phyloP scores from a whole-genome alignment of 2,888 invertebrate species.

The Philhelius pedissequus region DNA sequence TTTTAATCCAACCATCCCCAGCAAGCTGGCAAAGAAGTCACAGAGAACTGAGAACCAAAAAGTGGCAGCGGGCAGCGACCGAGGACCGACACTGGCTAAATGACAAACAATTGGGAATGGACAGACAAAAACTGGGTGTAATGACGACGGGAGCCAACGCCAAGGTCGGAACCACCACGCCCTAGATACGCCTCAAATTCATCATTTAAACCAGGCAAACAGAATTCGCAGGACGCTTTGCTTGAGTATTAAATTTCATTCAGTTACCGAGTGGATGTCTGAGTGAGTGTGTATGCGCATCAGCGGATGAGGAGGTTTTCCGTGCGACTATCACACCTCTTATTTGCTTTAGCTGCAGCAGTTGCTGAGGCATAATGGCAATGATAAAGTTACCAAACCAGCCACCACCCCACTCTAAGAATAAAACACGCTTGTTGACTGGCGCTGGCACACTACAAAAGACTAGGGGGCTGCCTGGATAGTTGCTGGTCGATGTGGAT shows the following conservation, averaged over 20 bases:
- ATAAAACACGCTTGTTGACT: constrained; percentile 47
- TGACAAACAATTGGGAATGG: constrained; percentile 55
- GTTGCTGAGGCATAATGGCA: constrained; percentile 26
- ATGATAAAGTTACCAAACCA: constrained; percentile 17
- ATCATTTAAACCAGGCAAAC: constrained; percentile 77
- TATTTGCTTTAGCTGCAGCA: constrained; percentile 53
- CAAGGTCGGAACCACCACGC: constrained; percentile 79
- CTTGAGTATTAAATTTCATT: constrained; percentile 49
- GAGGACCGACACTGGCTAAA: constrained; percentile 14
- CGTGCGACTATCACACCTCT: constrained; percentile 68
- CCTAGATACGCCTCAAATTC: constrained; percentile 80
- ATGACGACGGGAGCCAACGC: constrained; percentile 72
- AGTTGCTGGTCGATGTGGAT: background rate
- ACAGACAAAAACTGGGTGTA: constrained; percentile 40
- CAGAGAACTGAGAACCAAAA: constrained; percentile 18
- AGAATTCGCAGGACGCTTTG: constrained; percentile 66
- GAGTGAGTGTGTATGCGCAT: constrained; percentile 52
- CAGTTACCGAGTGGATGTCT: background rate
- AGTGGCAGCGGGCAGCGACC: constrained; percentile 14
- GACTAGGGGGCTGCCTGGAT: background rate
- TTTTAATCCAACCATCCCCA: constrained; percentile 57
- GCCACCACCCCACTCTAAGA: constrained; percentile 53
- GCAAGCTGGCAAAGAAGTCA: constrained; percentile 44
- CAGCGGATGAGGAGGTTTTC: constrained; percentile 64
- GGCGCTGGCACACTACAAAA: background rate